phyloP scores from a whole-genome alignment of 2,113 vertebrate genomes.

The Neomonachus schauinslandi region DNA sequence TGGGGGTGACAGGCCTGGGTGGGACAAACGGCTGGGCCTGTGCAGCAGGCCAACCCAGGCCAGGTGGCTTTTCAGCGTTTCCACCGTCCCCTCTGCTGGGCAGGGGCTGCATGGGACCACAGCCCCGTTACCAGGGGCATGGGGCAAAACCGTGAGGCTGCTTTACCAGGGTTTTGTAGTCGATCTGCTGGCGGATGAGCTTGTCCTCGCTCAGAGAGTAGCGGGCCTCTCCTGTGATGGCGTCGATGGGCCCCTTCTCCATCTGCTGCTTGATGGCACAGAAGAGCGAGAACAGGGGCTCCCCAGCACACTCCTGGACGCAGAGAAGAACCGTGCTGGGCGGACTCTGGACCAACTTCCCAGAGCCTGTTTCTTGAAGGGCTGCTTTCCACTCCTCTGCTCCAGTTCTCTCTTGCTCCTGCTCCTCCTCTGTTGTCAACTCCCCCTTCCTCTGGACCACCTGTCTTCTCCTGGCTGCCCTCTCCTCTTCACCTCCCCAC shows the following conservation, averaged over 20 bases:
- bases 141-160: rapidly evolving
- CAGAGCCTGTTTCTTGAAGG: rapidly evolving
- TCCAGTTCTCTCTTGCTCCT: rapidly evolving
- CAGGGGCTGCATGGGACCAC: not conserved
- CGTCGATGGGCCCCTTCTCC: constrained; percentile 92
- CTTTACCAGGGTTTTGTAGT: constrained; percentile 98
- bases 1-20: too few relatives aligned
- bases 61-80: not conserved
- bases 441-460: not conserved
- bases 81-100: rapidly evolving
- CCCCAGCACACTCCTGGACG: constrained; percentile 96
- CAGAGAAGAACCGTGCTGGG: not conserved
- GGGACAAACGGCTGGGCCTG: not conserved
- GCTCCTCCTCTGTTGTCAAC: too few relatives aligned
- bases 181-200: constrained; percentile 98
- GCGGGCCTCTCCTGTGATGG: constrained; percentile 97
- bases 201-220: constrained; percentile 99
- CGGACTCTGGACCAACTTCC: not conserved
- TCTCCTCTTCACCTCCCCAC: not conserved
- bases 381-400: not conserved
- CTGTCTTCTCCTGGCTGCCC: not conserved
- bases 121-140: rapidly evolving
- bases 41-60: not conserved
- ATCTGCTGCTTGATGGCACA: constrained; percentile 92
- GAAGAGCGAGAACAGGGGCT: constrained; percentile 99